A percentile compares a stretch with the other conserved stretches of the same genome.
phyloP scores from a whole-genome alignment of 2,797 vertebrate genomes.

The Tapirus indicus region DNA sequence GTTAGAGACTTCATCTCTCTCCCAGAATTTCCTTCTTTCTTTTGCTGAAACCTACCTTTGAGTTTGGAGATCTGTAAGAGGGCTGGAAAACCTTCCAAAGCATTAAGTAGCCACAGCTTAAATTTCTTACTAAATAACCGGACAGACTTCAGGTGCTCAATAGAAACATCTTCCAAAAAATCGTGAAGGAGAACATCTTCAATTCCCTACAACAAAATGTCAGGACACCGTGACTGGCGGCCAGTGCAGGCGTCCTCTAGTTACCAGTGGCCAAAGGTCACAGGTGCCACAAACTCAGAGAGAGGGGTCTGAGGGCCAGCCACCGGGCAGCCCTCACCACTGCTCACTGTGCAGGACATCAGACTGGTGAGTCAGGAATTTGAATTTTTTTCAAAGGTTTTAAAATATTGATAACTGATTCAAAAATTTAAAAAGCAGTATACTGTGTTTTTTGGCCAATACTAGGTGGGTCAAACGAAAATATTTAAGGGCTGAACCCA shows the following conservation, averaged over 20 bases:
- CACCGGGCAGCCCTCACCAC: fast-evolving
- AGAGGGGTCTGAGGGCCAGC: background rate
- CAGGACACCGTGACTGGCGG: fast-evolving
- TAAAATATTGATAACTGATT: background rate
- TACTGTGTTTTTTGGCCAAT: background rate
- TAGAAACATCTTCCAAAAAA: constrained; percentile 85
- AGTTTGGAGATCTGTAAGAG: constrained; percentile 81
- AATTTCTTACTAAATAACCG: constrained; percentile 85
- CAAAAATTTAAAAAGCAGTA: background rate
- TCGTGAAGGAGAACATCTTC: constrained; percentile 85
- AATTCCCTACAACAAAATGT: constrained; percentile 80
- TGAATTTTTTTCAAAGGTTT: background rate
- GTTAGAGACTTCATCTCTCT: too few relatives aligned
- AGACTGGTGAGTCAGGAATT: background rate
- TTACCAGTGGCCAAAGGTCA: background rate
- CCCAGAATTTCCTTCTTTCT: background rate
- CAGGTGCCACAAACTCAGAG: fast-evolving
- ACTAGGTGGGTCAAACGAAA: background rate
- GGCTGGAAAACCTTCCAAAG: constrained; percentile 82
- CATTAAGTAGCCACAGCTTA: constrained; percentile 83
- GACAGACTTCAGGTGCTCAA: constrained; percentile 83
- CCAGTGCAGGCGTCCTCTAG: fast-evolving
- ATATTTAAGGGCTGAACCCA: background rate
- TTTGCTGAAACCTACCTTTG: constrained; percentile 77
- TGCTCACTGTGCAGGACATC: background rate